Evolutionary conservation across 2,113 vertebrate genomes (phyloP), one percentile per base, ranked within the genome.

Genomic region (Carassius carassius): DNA sequence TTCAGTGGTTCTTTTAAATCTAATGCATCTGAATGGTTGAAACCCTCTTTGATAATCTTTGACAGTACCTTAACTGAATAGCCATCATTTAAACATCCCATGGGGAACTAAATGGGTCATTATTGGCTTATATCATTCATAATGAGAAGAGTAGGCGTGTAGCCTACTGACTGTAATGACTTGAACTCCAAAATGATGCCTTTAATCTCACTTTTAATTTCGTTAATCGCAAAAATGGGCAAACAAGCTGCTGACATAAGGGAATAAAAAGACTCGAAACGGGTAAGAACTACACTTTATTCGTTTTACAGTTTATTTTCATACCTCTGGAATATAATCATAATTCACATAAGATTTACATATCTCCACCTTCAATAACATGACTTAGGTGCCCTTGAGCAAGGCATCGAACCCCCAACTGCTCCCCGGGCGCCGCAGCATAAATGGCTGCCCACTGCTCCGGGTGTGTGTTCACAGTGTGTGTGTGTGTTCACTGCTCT

Each of bases 251-350:
- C 87, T 13, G 88, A 84, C 60, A 56, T 89, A 29, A 81, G 72
- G 7, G 83, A 84, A 1, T 78, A 86, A 6, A 91, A 86, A 67
- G 84, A 80, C 0, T 29, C 29, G 13, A 91, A 83, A 83, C 87
- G 90, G 90, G 94, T 95, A 89, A 92, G 86, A 3, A 35, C 1
- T 19, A 81, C 23, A 47, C 3, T 14, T 41, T 47, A 12, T 58
- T n/a, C 56, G 7, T 11, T 56, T 77, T 6, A 37, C 14, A 9
- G 5, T 10, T 23, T 21, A 72, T n/a, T n/a, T 41, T 44, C 4
- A n/a, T 19, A 23, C 32, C 37, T 21, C 70, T 72, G 1, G 4
- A 41, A 72, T 5, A 6, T 29, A 41, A 41, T 37, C 19, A 4
- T 70, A 69, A 37, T 16, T 70, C 14, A 70, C 60, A 23, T 25